phyloP scores from a whole-genome alignment of 1,140 invertebrate species.

The Cepaea nemoralis region DNA sequence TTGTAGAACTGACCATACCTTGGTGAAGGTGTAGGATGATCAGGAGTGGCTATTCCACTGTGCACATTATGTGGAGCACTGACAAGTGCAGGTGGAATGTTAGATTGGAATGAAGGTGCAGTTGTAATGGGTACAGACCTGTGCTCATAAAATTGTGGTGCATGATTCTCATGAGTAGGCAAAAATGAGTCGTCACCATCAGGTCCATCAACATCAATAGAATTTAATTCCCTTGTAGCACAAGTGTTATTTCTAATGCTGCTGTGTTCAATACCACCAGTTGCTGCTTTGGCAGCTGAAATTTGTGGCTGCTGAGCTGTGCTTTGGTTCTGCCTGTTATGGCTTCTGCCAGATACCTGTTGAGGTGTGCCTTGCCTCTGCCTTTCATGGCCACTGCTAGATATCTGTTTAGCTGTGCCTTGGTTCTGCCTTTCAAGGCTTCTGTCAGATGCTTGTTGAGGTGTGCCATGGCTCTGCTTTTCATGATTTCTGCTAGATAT shows the following conservation, averaged over 20 bases:
- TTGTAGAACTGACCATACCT: too few relatives aligned
- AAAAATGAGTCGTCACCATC: background rate
- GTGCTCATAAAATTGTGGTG: background rate
- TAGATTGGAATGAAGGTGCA: background rate
- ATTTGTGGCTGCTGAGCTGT: background rate
- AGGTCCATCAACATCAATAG: background rate
- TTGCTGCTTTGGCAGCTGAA: background rate
- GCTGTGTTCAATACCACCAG: background rate
- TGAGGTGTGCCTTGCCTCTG: background rate
- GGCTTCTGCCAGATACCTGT: too few relatives aligned
- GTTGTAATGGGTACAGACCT: background rate
- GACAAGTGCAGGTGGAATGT: background rate
- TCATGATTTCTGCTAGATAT: too few relatives aligned
- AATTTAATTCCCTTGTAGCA: background rate
- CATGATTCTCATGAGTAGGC: background rate
- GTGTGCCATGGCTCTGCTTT: too few relatives aligned
- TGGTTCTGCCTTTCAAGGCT: too few relatives aligned
- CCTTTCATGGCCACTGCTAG: too few relatives aligned
- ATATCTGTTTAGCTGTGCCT: too few relatives aligned
- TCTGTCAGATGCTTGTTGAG: too few relatives aligned
- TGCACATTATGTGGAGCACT: background rate
- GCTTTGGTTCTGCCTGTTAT: too few relatives aligned
- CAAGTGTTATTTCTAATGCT: background rate
- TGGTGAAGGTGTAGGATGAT: too few relatives aligned
- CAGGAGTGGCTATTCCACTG: background rate